Percentiles rank a stretch among this genome's conserved stretches.
Conservation (phyloP, 2,113 vertebrate species). For the Erpornis zantholeuca region DNA sequence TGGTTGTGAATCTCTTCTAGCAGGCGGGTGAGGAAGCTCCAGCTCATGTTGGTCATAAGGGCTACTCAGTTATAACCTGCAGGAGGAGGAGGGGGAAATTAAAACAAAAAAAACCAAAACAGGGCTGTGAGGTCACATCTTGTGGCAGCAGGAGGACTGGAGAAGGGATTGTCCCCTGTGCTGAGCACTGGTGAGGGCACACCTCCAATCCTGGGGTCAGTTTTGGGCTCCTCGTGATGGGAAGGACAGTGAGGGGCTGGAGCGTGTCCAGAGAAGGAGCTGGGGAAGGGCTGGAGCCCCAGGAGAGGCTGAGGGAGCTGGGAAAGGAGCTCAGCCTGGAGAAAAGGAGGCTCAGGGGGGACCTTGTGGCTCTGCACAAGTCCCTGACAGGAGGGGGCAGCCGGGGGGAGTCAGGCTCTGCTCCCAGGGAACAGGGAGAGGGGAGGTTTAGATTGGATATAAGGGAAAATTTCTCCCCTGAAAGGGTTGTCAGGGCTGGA, state of each 20-base stretch:
- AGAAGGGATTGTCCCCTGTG: background rate
- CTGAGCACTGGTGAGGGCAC: background rate
- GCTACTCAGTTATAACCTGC: slow-evolving; percentile 85
- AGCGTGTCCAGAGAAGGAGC: rapidly evolving
- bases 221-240: background rate
- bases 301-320: background rate
- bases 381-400: background rate
- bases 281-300: background rate
- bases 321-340: background rate
- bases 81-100: background rate
- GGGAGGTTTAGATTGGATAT: background rate
- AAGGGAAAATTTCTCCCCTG: background rate
- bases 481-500: background rate
- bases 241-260: background rate
- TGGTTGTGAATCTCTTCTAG: slow-evolving; percentile 99
- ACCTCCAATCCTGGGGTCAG: rapidly evolving
- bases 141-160: background rate
- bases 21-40: slow-evolving; percentile 97
- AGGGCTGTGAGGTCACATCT: background rate
- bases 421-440: background rate
- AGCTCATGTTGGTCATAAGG: slow-evolving; percentile 97
- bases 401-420: rapidly evolving
- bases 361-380: background rate
- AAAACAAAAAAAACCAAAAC: no score
- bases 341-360: background rate